Base-by-base conservation (phyloP, 2,888 invertebrate genomes). In the Tetrapedia diversipes region DNA sequence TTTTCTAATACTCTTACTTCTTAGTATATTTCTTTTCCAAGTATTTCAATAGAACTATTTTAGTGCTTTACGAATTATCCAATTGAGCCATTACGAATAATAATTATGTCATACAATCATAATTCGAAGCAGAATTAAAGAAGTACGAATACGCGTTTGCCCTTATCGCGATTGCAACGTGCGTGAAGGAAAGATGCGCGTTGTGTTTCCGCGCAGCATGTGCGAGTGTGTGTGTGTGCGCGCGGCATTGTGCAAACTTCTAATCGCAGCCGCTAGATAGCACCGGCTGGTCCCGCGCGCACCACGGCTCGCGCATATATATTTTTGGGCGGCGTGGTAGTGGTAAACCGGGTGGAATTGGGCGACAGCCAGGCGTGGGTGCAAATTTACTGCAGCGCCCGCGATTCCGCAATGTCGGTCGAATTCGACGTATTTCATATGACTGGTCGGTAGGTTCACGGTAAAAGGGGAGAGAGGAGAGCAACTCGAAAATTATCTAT, bases 261-360 rank as follows among this genome's bases (percentile, higher is more conserved):
- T 79, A 74, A 80, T 82, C 82, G 83, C 86, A 77, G 68, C 79
- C 89, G 85, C 82, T 77, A 80, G 88, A 85, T 84, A 82, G 86
- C 88, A 88, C 86, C 87, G 86, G 86, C 75, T 82, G 81, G 78
- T 63, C 73, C 61, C 68, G 47, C 53, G 39, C 51, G 8, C 32
- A n/a, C n/a, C n/a, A n/a, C n/a, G n/a, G n/a, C 61, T 61, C 67
- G 56, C n/a, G 39, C 56, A 49, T 63, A 68, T 71, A 71, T 79
- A 77, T 77, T 80, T 78, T 72, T 45, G 75, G 70, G 54, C 14
- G 4, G 22, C 49, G 22, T 43, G 34, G 68, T 57, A 74, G 57
- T 71, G 34, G 24, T 39, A 49, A 54, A 41, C 43, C 37, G 45
- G 43, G 45, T 53, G 47, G 59, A 68, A 71, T 74, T 74, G 79